Percentiles rank a stretch among this genome's conserved stretches.
These are phyloP conservation scores for Corythoichthys intestinalis DNA, from an alignment of 2,113 vertebrate genomes.

Conservation along the genomic window DNA sequence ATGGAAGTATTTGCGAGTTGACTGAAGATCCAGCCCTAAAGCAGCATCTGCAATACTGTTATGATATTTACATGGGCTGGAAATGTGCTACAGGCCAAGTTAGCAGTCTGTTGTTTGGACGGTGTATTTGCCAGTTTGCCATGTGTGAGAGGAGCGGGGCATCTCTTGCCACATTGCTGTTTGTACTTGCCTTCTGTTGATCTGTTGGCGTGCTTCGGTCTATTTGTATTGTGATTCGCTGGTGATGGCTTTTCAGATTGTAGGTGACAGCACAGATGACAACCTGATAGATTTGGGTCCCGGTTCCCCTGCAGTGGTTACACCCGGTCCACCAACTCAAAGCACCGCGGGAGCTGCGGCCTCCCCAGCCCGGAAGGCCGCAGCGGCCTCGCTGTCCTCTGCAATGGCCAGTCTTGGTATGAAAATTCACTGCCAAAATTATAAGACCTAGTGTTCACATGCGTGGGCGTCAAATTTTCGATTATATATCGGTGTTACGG, in stretches of 20 bases:
- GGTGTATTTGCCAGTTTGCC: conserved; percentile 17
- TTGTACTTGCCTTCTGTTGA: conserved; percentile 39
- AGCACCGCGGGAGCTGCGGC: conserved; percentile 28
- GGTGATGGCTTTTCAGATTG: conserved; percentile 76
- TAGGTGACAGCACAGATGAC: conserved; percentile 89
- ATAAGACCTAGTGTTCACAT: not conserved
- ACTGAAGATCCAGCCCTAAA: not conserved
- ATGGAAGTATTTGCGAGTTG: not conserved
- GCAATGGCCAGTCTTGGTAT: conserved; percentile 87
- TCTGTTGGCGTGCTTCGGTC: conserved; percentile 49
- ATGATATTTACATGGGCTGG: not conserved
- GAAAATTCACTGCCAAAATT: conserved; percentile 18
- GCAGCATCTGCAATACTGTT: not conserved
- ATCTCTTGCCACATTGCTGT: conserved; percentile 24
- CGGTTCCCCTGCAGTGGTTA: conserved; percentile 92
- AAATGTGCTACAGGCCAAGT: not conserved
- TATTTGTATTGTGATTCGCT: conserved; percentile 66
- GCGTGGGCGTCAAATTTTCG: not conserved
- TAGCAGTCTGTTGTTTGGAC: conserved; percentile 22
- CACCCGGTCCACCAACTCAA: conserved; percentile 63
- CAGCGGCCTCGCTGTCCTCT: conserved; percentile 75
- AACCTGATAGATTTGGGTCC: conserved; percentile 96
- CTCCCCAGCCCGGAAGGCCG: conserved; percentile 29
- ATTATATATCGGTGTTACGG: too few relatives aligned
- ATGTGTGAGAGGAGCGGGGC: conserved; percentile 10